Percentiles rank a stretch among this genome's conserved stretches.
These are phyloP conservation scores for Notospermus geniculatus DNA, from an alignment of 1,140 invertebrate genomes.

Conservation along the genomic window DNA sequence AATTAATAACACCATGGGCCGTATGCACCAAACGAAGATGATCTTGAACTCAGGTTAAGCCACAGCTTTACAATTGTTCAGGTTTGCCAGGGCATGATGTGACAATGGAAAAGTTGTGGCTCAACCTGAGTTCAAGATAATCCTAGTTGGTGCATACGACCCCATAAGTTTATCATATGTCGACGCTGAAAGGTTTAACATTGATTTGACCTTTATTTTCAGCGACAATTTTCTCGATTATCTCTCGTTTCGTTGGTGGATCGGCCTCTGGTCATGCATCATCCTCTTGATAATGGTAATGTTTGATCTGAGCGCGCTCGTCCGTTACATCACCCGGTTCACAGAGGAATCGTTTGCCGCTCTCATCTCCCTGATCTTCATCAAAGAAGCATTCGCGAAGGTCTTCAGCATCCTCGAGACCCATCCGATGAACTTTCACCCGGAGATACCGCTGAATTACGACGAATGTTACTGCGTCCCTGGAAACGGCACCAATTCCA, in stretches of 20 bases:
- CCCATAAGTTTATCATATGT: no score
- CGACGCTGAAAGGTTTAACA: no score
- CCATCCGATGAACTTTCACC: slow-evolving; percentile 28
- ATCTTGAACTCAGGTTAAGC: no score
- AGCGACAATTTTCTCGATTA: slow-evolving; percentile 79
- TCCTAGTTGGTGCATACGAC: no score
- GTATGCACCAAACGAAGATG: no score
- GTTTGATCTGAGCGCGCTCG: slow-evolving; percentile 92
- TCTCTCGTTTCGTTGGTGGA: slow-evolving; percentile 91
- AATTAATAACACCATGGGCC: no score
- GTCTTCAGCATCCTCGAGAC: slow-evolving; percentile 29
- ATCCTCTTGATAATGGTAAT: slow-evolving; percentile 88
- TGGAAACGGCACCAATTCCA: slow-evolving; percentile 14
- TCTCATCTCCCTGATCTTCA: slow-evolving; percentile 97
- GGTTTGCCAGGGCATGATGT: no score
- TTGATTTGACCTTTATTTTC: slow-evolving; percentile 10
- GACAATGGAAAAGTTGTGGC: no score
- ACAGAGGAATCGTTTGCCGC: slow-evolving; percentile 99
- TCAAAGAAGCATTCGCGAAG: slow-evolving; percentile 83
- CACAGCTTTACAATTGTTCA: no score
- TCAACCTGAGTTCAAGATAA: no score
- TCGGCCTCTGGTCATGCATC: slow-evolving; percentile 87
- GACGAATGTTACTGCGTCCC: slow-evolving; percentile 37
- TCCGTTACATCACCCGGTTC: slow-evolving; percentile 99
- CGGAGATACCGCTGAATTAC: slow-evolving; percentile 23